Evolutionary conservation across 1,140 invertebrate species (phyloP), one percentile per base, ranked within the genome.

Genomic region (Listronotus bonariensis): DNA sequence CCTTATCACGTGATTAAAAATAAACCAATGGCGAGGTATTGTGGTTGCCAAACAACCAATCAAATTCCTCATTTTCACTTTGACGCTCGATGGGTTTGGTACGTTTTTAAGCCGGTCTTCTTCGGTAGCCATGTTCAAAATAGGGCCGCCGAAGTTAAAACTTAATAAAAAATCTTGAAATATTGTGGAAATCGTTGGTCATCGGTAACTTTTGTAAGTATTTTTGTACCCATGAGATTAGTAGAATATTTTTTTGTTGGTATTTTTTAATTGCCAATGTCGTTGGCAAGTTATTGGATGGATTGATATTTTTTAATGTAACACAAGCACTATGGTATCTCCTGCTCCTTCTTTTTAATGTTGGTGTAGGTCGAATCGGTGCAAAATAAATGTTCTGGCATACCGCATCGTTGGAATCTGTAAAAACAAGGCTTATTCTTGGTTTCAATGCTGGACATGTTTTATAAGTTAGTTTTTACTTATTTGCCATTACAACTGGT

Each of bases 291-390:
- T 26, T 26, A 26, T 26, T 26, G 5, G 5, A 26, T 26, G 1
- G 5, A 26, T 26, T 26, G 5, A 5, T 3, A 3, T 3, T 26
- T 26, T 26, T 26, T 5, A 26, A 26, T 26, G 5, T 5, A 3
- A 1, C 20, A 26, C 20, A 36, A 38, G 52, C 52, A 54, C 52
- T 54, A 26, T 51, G 68, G 68, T 69, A 69, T 69, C 68, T 69
- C 65, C 68, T 63, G 36, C 48, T 15, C 43, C 18, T 49, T 52
- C 54, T 56, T 17, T 59, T 10, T 55, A 26, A 26, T 64, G 51
- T 59, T 52, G 46, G 41, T 64, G 42, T 43, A 64, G 68, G 59
- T 69, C 68, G 68, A 69, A 59, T 26, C 26, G 31, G 68, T 69
- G 68, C 68, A 41, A 69, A 26, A 69, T 46, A 51, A 63, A 40